Conservation (phyloP, 2,113 vertebrate genomes). For the Nerophis lumbriciformis region DNA sequence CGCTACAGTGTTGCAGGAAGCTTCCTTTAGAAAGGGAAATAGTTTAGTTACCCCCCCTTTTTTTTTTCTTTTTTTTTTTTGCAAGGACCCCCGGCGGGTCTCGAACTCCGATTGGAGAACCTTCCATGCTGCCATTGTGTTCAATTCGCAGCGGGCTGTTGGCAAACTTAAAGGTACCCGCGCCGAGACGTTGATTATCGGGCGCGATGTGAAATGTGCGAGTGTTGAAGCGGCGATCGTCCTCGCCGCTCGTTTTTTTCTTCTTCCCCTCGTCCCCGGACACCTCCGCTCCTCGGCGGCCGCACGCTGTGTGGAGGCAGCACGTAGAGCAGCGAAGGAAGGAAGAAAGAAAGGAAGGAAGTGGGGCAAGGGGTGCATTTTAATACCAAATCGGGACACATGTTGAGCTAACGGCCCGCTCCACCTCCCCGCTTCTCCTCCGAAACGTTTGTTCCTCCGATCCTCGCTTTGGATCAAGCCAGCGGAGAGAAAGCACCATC, state of each 20-base stretch:
- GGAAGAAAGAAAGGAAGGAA: conserved; percentile 21
- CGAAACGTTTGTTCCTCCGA: conserved; percentile 49
- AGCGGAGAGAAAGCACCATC: conserved; percentile 34
- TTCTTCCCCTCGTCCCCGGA: background rate
- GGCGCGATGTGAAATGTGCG: conserved; percentile 19
- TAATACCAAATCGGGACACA: conserved; percentile 70
- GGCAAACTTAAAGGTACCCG: conserved; percentile 52
- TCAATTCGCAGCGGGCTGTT: conserved; percentile 46
- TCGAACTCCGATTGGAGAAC: conserved; percentile 44
- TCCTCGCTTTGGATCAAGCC: conserved; percentile 34
- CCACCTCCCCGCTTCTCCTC: conserved; percentile 38
- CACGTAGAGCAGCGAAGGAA: conserved; percentile 34
- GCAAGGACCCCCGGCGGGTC: conserved; percentile 27
- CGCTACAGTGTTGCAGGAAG: background rate
- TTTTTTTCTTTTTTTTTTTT: background rate
- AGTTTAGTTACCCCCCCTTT: too few relatives aligned
- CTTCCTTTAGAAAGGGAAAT: background rate
- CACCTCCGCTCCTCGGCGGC: conserved; percentile 29
- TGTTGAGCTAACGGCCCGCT: conserved; percentile 67
- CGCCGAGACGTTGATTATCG: background rate
- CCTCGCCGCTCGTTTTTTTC: background rate
- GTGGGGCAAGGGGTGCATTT: conserved; percentile 39
- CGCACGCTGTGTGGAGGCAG: conserved; percentile 49
- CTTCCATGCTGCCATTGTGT: conserved; percentile 58
- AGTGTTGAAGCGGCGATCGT: conserved; percentile 2